phyloP scores from a whole-genome alignment of 2,797 vertebrate genomes.

The Melanotaenia nigrans region DNA sequence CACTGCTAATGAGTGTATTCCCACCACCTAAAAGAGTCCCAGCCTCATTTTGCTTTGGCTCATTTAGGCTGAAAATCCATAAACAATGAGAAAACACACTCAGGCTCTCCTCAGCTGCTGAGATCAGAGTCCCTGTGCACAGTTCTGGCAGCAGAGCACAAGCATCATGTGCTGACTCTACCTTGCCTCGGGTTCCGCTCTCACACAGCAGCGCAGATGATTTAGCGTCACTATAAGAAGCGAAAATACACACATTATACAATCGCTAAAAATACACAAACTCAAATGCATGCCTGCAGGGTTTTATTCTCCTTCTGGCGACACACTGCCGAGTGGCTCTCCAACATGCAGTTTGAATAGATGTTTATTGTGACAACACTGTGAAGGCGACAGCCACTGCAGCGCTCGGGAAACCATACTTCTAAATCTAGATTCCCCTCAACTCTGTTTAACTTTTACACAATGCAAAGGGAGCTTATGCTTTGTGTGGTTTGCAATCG shows the following conservation, averaged over 20 bases:
- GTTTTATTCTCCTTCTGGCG: slow-evolving; percentile 35
- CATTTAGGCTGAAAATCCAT: slow-evolving; percentile 31
- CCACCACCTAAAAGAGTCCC: neutral
- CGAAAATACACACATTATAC: slow-evolving; percentile 32
- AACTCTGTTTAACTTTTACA: slow-evolving; percentile 56
- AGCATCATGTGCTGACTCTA: slow-evolving; percentile 59
- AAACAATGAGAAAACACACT: slow-evolving; percentile 15
- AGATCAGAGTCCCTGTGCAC: slow-evolving; percentile 14
- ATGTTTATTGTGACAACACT: slow-evolving; percentile 57
- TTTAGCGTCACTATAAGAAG: slow-evolving; percentile 51
- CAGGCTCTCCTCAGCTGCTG: slow-evolving; percentile 11
- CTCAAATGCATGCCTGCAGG: slow-evolving; percentile 35
- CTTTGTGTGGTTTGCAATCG: slow-evolving; percentile 20
- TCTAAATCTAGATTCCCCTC: slow-evolving; percentile 63
- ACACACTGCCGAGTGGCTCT: neutral
- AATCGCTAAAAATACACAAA: slow-evolving; percentile 61
- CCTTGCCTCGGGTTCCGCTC: slow-evolving; percentile 43
- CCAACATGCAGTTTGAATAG: slow-evolving; percentile 30
- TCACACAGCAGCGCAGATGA: slow-evolving; percentile 42
- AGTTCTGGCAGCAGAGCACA: slow-evolving; percentile 48
- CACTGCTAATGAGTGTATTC: slow-evolving; percentile 30
- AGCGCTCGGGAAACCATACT: slow-evolving; percentile 40
- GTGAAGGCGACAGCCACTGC: slow-evolving; percentile 11
- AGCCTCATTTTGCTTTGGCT: neutral
- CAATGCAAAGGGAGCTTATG: slow-evolving; percentile 45